Base-by-base conservation (phyloP, 2,888 invertebrate genomes). In the Meiosimyza decipiens region DNA sequence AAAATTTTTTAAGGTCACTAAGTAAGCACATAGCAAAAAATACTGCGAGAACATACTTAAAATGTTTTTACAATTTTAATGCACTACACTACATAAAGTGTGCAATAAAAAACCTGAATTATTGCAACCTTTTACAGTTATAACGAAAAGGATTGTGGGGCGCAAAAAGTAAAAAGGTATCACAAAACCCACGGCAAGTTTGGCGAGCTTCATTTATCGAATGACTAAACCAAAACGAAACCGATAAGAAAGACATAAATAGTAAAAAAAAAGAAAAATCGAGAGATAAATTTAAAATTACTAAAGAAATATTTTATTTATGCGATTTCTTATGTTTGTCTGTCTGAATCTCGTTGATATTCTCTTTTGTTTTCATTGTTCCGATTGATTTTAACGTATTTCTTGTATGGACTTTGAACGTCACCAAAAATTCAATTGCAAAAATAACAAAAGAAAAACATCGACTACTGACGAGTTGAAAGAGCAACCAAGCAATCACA, bases 341-440 rank as follows among this genome's bases (percentile, higher is more conserved):
- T 40, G 6, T 1, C 40, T 40, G 40, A 40, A 40, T 9, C 9
- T 40, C 40, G 40, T 40, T 40, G 40, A 9, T 40, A 9, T 40
- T 40, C 40, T 40, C 40, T 6, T 40, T 40, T 40, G 9, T 40
- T 40, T 28, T 40, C 2, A 16, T 47, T 49, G 18, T 63, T 62
- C 6, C 12, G 47, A 18, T 63, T 16, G 51, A 16, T 2, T 47
- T 49, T 40, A 40, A 9, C 50, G 28, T 6, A 22, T 52, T 64
- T 64, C 6, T 28, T 22, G 50, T 47, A 16, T 67, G 67, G 55
- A 67, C 67, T 67, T 67, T 67, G 55, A 67, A 67, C 66, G 54
- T 33, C n/a, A 47, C n/a, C 33, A 12, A n/a, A 67, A 28, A 22
- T 49, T 40, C 9, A 9, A 9, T 40, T 40, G 40, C 28, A 28